phyloP scores from a whole-genome alignment of 2,888 invertebrate genomes.

The Lochmaea crataegi region DNA sequence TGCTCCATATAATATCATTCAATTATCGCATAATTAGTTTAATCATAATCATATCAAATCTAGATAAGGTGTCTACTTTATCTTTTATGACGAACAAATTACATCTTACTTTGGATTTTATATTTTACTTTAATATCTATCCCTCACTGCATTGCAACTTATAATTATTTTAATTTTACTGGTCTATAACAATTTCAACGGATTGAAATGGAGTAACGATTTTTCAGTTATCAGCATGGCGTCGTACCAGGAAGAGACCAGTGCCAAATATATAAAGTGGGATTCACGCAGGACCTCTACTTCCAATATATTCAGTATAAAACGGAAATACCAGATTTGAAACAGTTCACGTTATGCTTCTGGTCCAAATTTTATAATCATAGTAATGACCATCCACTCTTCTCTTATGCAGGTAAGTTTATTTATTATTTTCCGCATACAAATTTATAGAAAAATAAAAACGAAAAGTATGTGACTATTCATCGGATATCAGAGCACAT shows the following conservation, averaged over 20 bases:
- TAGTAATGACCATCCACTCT: constrained; percentile 83
- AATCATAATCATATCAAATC: too few relatives aligned
- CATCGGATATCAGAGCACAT: neutral
- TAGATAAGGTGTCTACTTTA: too few relatives aligned
- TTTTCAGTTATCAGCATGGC: constrained; percentile 37
- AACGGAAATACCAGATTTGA: constrained; percentile 77
- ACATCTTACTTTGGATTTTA: too few relatives aligned
- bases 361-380: constrained; percentile 88
- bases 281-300: constrained; percentile 70
- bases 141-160: neutral
- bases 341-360: constrained; percentile 85
- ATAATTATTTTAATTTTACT: neutral
- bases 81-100: too few relatives aligned
- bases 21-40: too few relatives aligned
- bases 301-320: constrained; percentile 82
- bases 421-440: neutral
- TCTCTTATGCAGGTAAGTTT: constrained; percentile 83
- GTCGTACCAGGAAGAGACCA: constrained; percentile 59
- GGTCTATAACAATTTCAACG: constrained; percentile 3
- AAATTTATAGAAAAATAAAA: neutral
- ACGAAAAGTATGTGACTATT: neutral
- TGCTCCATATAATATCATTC: too few relatives aligned
- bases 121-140: too few relatives aligned
- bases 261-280: constrained; percentile 69
- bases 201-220: constrained; percentile 21